A percentile compares a stretch with the other conserved stretches of the same genome.
phyloP scores from a whole-genome alignment of 2,113 vertebrate species.

The Rhinolophus ferrumequinum region DNA sequence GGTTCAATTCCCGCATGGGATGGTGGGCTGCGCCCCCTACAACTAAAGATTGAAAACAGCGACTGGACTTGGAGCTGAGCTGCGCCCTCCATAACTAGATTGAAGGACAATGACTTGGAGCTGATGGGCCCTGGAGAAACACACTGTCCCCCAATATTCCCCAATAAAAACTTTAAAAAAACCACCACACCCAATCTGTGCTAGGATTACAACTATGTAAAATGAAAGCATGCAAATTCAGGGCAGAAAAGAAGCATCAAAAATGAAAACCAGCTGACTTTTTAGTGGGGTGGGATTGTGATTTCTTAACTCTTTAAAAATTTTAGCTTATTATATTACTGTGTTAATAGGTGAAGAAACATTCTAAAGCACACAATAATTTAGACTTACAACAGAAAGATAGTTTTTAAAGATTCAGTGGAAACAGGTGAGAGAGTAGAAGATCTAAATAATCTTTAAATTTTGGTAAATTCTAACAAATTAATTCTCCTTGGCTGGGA shows the following conservation, averaged over 20 bases:
- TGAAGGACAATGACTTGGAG: no score
- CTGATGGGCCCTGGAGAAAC: no score
- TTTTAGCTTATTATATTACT: background rate
- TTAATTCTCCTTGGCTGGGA: slow-evolving; percentile 4
- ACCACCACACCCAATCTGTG: background rate
- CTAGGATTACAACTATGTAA: background rate
- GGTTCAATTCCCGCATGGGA: no score
- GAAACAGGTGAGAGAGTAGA: background rate
- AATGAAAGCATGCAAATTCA: background rate
- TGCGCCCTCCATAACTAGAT: no score
- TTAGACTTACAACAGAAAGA: slow-evolving; percentile 15
- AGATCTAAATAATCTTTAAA: slow-evolving; percentile 37
- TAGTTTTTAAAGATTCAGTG: slow-evolving; percentile 2
- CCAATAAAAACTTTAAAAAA: no score
- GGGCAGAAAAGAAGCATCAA: background rate
- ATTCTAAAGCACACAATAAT: background rate
- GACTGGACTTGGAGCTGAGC: no score
- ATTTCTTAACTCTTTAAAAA: background rate
- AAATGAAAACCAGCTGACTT: background rate
- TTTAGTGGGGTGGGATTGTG: background rate
- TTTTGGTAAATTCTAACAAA: slow-evolving; percentile 16
- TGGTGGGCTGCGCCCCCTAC: no score
- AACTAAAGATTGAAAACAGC: no score
- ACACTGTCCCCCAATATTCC: no score
- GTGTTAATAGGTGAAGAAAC: background rate